Conservation (phyloP, 1,140 invertebrate species). For the Bacillus rossius region DNA sequence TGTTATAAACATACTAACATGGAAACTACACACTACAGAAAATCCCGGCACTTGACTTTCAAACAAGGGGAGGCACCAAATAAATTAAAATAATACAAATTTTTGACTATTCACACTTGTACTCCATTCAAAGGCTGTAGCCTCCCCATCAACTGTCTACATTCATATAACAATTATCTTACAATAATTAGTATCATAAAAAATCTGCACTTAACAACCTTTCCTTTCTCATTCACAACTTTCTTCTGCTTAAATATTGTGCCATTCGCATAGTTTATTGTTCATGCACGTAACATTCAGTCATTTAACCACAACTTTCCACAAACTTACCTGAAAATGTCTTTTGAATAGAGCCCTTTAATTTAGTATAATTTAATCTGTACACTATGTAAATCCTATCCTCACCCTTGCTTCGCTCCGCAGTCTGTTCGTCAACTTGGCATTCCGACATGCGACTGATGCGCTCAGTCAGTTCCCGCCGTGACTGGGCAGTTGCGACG, state of each 20-base stretch:
- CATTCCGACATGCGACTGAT: no score
- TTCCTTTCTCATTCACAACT: conserved; percentile 2
- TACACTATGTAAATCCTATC: no score
- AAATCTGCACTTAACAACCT: conserved; percentile 13
- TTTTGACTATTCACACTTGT: conserved; percentile 19
- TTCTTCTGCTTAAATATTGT: neutral
- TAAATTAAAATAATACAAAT: conserved; percentile 8
- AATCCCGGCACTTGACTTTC: conserved; percentile 19
- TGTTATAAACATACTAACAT: conserved; percentile 19
- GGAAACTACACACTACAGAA: conserved; percentile 13
- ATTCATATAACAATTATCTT: conserved; percentile 17
- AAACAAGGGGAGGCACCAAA: conserved; percentile 14
- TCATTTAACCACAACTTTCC: neutral
- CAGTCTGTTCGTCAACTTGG: no score
- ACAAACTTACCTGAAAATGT: conserved; percentile 11
- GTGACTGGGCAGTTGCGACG: no score
- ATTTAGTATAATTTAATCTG: no score
- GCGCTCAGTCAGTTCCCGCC: no score
- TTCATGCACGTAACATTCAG: conserved; percentile 6
- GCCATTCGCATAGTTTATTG: conserved; percentile 1
- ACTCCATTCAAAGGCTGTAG: conserved; percentile 17
- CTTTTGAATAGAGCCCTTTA: conserved; percentile 6
- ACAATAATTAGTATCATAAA: conserved; percentile 33
- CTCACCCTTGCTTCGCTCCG: no score
- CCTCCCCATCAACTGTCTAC: conserved; percentile 13